Evolutionary conservation across 2,888 invertebrate species (phyloP).

Genomic region (Keiferia lycopersicella): DNA sequence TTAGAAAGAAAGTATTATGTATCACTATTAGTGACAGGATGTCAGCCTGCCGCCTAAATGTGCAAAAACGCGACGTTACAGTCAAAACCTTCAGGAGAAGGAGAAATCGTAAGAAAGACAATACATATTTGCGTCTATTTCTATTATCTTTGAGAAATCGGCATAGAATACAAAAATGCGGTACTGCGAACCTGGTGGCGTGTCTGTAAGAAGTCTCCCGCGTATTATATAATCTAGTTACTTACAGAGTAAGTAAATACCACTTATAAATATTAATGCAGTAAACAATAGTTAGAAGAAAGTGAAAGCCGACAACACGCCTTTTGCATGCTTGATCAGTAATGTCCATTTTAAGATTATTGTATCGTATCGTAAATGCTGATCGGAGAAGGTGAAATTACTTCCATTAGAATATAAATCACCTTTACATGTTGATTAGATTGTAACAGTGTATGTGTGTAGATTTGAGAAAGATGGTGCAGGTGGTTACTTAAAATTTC

Average conservation of each 20-base stretch:
- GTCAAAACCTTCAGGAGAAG: no score
- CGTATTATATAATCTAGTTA: not conserved
- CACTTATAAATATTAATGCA: constrained; percentile 31
- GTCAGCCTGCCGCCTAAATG: no score
- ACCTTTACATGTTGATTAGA: constrained; percentile 4
- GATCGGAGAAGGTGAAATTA: constrained; percentile 10
- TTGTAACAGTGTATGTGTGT: not conserved
- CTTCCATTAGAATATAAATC: constrained; percentile 3
- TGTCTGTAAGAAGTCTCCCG: not conserved
- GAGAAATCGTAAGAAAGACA: no score
- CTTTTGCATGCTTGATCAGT: constrained; percentile 2
- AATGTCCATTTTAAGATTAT: constrained; percentile 11
- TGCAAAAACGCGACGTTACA: no score
- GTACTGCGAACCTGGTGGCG: no score
- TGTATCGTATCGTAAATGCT: not conserved
- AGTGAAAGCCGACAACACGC: constrained; percentile 31
- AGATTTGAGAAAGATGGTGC: not conserved
- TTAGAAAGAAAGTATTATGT: no score
- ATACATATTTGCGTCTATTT: no score
- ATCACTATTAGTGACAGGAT: no score
- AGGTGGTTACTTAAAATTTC: no score
- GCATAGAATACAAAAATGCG: no score
- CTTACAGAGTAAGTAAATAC: constrained; percentile 20
- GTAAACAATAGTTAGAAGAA: constrained; percentile 33
- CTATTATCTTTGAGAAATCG: no score